Percentiles rank a stretch among this genome's conserved stretches.
phyloP scores from a whole-genome alignment of 2,888 invertebrate genomes.

The Litoditis marina region DNA sequence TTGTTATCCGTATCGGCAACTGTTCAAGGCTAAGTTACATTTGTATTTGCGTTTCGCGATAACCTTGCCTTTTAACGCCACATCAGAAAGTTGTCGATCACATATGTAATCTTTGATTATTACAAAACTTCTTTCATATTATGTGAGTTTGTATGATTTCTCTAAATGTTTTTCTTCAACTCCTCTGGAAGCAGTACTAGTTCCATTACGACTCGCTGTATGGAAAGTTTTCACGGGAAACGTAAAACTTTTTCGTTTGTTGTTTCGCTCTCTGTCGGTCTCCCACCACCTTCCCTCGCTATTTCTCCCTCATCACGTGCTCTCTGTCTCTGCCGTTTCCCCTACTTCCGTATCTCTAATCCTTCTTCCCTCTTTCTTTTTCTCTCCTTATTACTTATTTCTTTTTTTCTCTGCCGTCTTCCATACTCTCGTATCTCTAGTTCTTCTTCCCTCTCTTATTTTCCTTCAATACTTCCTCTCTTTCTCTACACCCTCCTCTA shows the following conservation, averaged over 20 bases:
- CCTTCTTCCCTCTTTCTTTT: slow-evolving; percentile 1
- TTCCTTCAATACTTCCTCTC: neutral
- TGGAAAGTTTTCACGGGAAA: too few species aligned
- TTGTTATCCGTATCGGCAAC: too few species aligned
- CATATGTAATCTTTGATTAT: too few species aligned
- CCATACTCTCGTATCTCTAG: neutral
- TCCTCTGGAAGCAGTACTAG: neutral
- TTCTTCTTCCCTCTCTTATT: neutral
- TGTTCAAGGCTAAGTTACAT: too few species aligned
- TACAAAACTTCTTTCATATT: too few species aligned
- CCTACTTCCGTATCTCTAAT: slow-evolving; percentile 1
- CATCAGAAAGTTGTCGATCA: too few species aligned
- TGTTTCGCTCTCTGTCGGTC: neutral
- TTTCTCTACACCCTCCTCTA: neutral
- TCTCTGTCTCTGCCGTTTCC: neutral
- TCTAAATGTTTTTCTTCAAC: too few species aligned
- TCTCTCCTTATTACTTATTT: slow-evolving; percentile 5
- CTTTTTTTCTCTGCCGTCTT: neutral
- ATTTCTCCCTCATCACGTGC: neutral
- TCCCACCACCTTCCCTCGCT: too few species aligned
- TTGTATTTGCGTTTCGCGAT: too few species aligned
- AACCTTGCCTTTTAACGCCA: too few species aligned
- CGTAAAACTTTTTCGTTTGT: too few species aligned
- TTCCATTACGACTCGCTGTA: neutral
- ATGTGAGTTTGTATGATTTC: too few species aligned